Evolutionary conservation across 2,888 invertebrate species (phyloP), one percentile per base, ranked within the genome.

Genomic region (Trichopoda pennipes): DNA sequence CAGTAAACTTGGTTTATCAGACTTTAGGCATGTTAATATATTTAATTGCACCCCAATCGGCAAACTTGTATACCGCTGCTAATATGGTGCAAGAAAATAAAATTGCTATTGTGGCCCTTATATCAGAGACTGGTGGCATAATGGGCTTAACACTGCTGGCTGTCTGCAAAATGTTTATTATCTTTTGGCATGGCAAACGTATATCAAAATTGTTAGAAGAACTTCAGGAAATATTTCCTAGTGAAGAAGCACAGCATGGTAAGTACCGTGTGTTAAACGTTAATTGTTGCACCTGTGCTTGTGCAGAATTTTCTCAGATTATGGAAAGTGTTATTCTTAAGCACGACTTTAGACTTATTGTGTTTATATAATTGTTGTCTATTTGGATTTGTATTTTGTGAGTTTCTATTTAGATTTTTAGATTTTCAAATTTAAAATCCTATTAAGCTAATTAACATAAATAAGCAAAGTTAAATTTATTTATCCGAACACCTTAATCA

Each of bases 1-100:
- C 85, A 10, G 9, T 60, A 2, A 88, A 87, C 68, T 68, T 88
- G 44, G 19, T 86, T 55, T 88, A 88, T 68, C 89, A 89, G 66
- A 86, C 85, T 61, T 3, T 87, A 8, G 90, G 89, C 17, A 74
- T 87, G 77, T 4, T 87, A 7, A 75, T 87, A 28, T 86, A 86
- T 58, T 53, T 88, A 49, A 56, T 81, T 8, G 42, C 80, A 51
- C 66, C 81, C 1, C 79, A 85, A 1, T 64, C 21, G 17, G 38
- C 55, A 12, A 44, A 56, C 17, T 47, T 68, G 51, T 58, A 35
- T 21, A 68, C 4, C 19, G 73, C 72, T 14, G 84, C 66, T 2
- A 70, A 63, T 44, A 53, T 75, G 28, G 70, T 60, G 38, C 49
- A 55, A 28, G 51, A 56, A 47, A 51, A 74, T 66, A 32, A 84